A percentile compares a stretch with the other conserved stretches of the same genome.
These are phyloP conservation scores for Coilia nasus DNA, from an alignment of 2,797 vertebrate genomes.

Conservation along the genomic window DNA sequence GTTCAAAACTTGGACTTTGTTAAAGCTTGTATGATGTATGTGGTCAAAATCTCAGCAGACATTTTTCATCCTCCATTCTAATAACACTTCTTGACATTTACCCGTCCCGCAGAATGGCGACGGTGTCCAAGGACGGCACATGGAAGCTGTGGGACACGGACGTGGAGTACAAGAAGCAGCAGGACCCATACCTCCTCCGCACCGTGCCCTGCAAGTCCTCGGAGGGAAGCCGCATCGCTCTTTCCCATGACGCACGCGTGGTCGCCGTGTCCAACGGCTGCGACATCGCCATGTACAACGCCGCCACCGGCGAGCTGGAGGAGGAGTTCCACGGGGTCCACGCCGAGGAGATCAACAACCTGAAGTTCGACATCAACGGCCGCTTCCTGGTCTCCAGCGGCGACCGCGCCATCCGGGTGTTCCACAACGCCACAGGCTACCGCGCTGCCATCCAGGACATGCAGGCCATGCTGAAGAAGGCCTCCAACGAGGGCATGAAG, in stretches of 20 bases:
- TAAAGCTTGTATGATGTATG: background rate
- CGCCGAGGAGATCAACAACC: conserved; percentile 72
- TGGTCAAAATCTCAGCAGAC: background rate
- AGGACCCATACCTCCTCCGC: conserved; percentile 90
- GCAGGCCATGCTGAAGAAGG: conserved; percentile 83
- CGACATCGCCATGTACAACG: conserved; percentile 79
- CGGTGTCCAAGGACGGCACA: conserved; percentile 90
- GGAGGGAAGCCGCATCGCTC: conserved; percentile 75
- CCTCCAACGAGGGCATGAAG: conserved; percentile 80
- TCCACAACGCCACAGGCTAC: conserved; percentile 89
- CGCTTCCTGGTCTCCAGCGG: conserved; percentile 86
- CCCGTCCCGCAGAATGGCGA: conserved; percentile 83
- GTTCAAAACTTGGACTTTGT: background rate
- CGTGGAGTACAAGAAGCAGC: conserved; percentile 95
- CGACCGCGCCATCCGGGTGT: conserved; percentile 83
- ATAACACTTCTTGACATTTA: background rate
- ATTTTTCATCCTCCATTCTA: background rate
- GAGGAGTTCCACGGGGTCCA: conserved; percentile 82
- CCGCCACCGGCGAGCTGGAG: conserved; percentile 78
- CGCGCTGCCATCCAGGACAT: conserved; percentile 86
- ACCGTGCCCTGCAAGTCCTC: conserved; percentile 76
- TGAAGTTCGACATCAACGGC: conserved; percentile 85
- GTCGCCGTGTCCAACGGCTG: conserved; percentile 80
- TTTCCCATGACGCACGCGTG: conserved; percentile 86
- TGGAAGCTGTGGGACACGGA: conserved; percentile 97